These are phyloP conservation scores for Pseudolaguvia tuberculata DNA, from an alignment of 2,113 vertebrate genomes.

Conservation along the genomic window DNA sequence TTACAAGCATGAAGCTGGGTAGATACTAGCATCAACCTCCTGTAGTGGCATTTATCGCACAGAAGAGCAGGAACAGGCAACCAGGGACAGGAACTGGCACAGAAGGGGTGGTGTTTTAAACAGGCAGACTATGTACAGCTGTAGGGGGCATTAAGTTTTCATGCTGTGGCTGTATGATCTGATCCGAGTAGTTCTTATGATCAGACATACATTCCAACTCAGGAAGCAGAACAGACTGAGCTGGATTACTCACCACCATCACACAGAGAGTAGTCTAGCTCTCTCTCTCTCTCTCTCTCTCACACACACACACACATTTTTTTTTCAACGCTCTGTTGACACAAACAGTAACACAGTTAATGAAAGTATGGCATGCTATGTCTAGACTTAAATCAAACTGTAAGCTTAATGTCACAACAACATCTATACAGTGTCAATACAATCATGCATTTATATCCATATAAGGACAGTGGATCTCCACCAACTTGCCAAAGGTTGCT, in stretches of 20 bases:
- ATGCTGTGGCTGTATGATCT: conserved; percentile 38
- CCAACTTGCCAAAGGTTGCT: too few species aligned
- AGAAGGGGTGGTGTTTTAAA: not conserved
- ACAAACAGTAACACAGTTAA: conserved; percentile 3
- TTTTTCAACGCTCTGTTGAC: not conserved
- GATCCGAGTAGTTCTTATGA: conserved; percentile 39
- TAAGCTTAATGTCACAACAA: not conserved
- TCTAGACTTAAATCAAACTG: not conserved
- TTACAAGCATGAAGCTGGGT: not conserved
- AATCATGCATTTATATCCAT: not conserved
- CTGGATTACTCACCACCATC: conserved; percentile 42
- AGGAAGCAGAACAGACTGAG: conserved; percentile 15
- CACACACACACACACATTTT: conserved; percentile 12
- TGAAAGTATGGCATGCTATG: not conserved
- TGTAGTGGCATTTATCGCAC: not conserved
- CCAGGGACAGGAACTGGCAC: conserved; percentile 8
- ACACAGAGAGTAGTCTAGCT: conserved; percentile 14
- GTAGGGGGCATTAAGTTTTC: conserved; percentile 36
- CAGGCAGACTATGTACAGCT: conserved; percentile 13
- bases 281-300: too few species aligned
- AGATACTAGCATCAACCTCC: not conserved
- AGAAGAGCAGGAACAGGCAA: not conserved
- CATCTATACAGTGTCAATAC: not conserved
- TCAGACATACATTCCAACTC: conserved; percentile 17
- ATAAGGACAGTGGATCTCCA: not conserved